Evolutionary conservation across 2,888 invertebrate genomes (phyloP).

Genomic region (Andrena dorsata): DNA sequence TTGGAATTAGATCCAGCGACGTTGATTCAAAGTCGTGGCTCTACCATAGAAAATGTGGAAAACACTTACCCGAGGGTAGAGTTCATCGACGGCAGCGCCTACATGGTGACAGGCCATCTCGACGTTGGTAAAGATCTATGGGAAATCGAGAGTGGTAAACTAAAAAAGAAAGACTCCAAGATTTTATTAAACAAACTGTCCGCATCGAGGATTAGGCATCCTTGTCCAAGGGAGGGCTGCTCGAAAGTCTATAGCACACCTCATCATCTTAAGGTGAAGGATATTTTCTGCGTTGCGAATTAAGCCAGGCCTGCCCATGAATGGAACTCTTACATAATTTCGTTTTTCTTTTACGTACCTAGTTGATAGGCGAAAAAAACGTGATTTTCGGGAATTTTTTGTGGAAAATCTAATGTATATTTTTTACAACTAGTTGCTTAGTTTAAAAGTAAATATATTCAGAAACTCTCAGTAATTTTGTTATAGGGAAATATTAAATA

Average conservation of each 20-base stretch:
- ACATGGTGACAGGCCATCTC: slow-evolving; percentile 78
- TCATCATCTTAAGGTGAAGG: slow-evolving; percentile 85
- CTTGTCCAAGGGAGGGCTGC: slow-evolving; percentile 85
- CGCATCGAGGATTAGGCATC: slow-evolving; percentile 76
- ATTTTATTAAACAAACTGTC: slow-evolving; percentile 78
- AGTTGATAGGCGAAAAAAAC: too few species aligned
- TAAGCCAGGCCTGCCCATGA: neutral
- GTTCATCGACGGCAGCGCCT: slow-evolving; percentile 79
- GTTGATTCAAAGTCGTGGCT: slow-evolving; percentile 70
- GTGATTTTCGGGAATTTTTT: too few species aligned
- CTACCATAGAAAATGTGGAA: slow-evolving; percentile 70
- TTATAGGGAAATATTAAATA: too few species aligned
- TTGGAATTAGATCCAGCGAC: slow-evolving; percentile 77
- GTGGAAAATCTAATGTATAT: too few species aligned
- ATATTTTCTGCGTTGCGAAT: neutral
- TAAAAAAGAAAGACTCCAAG: slow-evolving; percentile 75
- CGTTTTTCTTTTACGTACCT: too few species aligned
- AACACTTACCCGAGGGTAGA: slow-evolving; percentile 78
- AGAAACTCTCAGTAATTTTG: too few species aligned
- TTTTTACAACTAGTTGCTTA: too few species aligned
- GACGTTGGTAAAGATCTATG: slow-evolving; percentile 77
- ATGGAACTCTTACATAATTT: neutral
- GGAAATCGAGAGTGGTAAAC: slow-evolving; percentile 77
- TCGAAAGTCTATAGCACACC: slow-evolving; percentile 85
- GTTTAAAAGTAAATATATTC: too few species aligned